Percentiles rank a stretch among this genome's conserved stretches.
Conservation (phyloP, 1,140 invertebrate genomes). For the Drosophila sucinea region DNA sequence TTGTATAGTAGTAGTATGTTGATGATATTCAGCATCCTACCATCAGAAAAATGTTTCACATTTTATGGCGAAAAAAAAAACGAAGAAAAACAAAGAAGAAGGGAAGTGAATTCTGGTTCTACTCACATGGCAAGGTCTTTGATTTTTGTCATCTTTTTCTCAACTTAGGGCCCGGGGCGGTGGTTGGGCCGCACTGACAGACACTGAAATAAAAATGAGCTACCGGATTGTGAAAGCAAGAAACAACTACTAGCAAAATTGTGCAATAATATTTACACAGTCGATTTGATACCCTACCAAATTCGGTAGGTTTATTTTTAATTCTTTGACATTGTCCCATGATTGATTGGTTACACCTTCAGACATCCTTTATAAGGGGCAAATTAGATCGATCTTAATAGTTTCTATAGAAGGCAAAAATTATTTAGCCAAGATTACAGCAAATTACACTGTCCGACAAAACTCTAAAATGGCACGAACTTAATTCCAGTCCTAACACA, state of each 20-base stretch:
- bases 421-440: too few species aligned
- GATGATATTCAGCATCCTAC: neutral
- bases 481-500: too few species aligned
- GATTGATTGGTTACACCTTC: too few species aligned
- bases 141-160: slow-evolving; percentile 56
- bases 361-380: too few species aligned
- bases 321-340: too few species aligned
- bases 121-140: slow-evolving; percentile 47
- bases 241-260: slow-evolving; percentile 33
- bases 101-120: slow-evolving; percentile 19
- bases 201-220: slow-evolving; percentile 73
- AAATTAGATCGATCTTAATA: too few species aligned
- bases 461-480: too few species aligned
- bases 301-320: neutral
- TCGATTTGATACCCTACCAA: neutral
- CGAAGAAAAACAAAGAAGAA: slow-evolving; percentile 20
- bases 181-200: neutral
- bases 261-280: neutral
- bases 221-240: slow-evolving; percentile 54
- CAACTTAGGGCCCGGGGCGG: slow-evolving; percentile 53
- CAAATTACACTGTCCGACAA: too few species aligned
- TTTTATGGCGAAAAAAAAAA: slow-evolving; percentile 60
- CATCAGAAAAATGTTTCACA: slow-evolving; percentile 52
- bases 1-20: slow-evolving; percentile 8
- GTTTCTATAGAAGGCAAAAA: too few species aligned